A percentile compares a stretch with the other conserved stretches of the same genome.
Evolutionary conservation across 2,113 vertebrate genomes (phyloP).

Genomic region (Spea multiplicata): DNA sequence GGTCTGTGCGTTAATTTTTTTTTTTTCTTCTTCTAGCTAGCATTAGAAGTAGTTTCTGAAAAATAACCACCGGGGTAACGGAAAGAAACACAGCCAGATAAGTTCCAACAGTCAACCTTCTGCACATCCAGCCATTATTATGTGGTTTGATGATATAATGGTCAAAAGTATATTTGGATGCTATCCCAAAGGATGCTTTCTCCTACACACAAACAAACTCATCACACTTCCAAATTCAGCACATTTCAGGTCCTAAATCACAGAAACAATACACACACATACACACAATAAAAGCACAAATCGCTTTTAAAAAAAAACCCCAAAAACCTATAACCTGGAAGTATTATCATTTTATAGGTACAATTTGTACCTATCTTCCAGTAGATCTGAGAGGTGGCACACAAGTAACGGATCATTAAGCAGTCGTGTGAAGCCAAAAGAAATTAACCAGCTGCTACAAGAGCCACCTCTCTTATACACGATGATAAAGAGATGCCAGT

Average conservation of each 20-base stretch:
- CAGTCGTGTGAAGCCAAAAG: slow-evolving; percentile 78
- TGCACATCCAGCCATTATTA: slow-evolving; percentile 56
- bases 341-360: slow-evolving; percentile 78
- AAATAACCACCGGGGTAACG: slow-evolving; percentile 37
- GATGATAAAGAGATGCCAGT: slow-evolving; percentile 59
- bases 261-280: slow-evolving; percentile 57
- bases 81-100: slow-evolving; percentile 44
- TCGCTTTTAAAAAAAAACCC: neutral
- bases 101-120: slow-evolving; percentile 50
- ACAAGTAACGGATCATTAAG: slow-evolving; percentile 80
- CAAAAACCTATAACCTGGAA: slow-evolving; percentile 68
- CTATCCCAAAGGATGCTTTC: slow-evolving; percentile 58
- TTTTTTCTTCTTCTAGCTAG: slow-evolving; percentile 32
- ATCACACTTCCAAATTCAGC: slow-evolving; percentile 46
- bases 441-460: slow-evolving; percentile 81
- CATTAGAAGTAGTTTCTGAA: slow-evolving; percentile 37
- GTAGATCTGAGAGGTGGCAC: slow-evolving; percentile 81
- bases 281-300: slow-evolving; percentile 53
- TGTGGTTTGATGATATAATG: slow-evolving; percentile 52
- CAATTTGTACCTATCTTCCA: slow-evolving; percentile 80
- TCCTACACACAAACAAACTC: slow-evolving; percentile 56
- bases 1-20: slow-evolving; percentile 26
- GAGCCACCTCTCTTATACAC: slow-evolving; percentile 66
- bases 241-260: slow-evolving; percentile 36
- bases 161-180: slow-evolving; percentile 61